These are phyloP conservation scores for Myotis pilosus DNA, from an alignment of 2,797 vertebrate genomes.

Conservation along the genomic window DNA sequence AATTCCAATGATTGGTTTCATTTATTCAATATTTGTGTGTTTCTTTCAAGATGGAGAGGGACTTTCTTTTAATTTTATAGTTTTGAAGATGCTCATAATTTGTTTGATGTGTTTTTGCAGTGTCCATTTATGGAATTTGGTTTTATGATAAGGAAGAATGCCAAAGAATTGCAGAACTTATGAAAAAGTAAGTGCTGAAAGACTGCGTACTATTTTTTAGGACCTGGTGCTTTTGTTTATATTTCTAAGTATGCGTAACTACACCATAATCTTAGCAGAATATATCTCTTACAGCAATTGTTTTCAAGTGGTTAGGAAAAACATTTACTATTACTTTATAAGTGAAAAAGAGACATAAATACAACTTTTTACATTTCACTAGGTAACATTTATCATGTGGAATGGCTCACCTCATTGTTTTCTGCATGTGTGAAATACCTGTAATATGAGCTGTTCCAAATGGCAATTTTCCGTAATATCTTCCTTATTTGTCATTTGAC, in stretches of 20 bases:
- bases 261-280: conserved; percentile 10
- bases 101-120: conserved; percentile 85
- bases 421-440: background rate
- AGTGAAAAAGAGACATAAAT: background rate
- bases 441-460: background rate
- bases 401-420: background rate
- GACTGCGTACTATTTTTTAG: conserved; percentile 34
- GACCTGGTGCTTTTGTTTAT: conserved; percentile 26
- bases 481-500: conserved; percentile 42
- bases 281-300: background rate
- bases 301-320: background rate
- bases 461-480: conserved; percentile 22
- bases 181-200: conserved; percentile 92
- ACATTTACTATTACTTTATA: background rate
- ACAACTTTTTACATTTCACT: background rate
- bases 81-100: conserved; percentile 71
- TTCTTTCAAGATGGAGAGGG: background rate
- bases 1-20: background rate
- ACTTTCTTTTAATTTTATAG: conserved; percentile 48
- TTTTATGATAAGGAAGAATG: conserved; percentile 98
- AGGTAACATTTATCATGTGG: background rate
- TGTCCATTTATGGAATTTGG: conserved; percentile 98
- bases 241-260: conserved; percentile 57
- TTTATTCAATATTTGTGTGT: background rate
- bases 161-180: conserved; percentile 94